Conservation (phyloP, 1,140 invertebrate genomes). For the Sweltsa coloradensis region DNA sequence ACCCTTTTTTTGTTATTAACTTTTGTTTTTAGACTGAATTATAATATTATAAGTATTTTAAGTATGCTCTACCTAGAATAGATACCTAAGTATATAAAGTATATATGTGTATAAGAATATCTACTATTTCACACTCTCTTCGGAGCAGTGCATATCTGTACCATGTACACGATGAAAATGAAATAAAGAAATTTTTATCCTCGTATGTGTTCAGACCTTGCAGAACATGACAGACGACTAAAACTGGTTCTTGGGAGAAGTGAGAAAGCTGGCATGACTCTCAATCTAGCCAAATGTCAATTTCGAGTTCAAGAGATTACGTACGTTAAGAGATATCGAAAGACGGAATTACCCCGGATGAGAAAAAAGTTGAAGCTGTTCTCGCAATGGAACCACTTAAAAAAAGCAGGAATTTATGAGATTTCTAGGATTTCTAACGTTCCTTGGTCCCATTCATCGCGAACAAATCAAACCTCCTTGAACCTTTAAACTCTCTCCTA, state of each 20-base stretch:
- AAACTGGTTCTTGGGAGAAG: not conserved
- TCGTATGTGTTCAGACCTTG: conserved; percentile 4
- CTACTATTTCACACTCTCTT: too few species aligned
- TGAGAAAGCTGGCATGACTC: not conserved
- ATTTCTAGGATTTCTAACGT: not conserved
- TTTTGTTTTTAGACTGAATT: too few species aligned
- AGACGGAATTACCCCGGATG: not conserved
- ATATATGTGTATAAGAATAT: too few species aligned
- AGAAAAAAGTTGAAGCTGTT: not conserved
- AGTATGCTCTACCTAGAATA: too few species aligned
- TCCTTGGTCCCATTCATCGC: not conserved
- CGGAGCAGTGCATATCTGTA: too few species aligned
- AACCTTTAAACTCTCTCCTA: not conserved
- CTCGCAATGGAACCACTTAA: not conserved
- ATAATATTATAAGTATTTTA: too few species aligned
- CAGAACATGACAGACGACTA: not conserved
- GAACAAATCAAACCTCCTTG: not conserved
- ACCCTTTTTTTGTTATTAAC: too few species aligned
- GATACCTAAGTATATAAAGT: too few species aligned
- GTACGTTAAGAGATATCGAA: not conserved
- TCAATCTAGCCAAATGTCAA: not conserved
- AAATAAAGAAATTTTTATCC: too few species aligned
- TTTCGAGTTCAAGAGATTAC: not conserved
- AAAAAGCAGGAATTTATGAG: too few species aligned
- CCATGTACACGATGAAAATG: too few species aligned